Percentiles rank a stretch among this genome's conserved stretches.
Conservation (phyloP, 2,797 vertebrate genomes). For the Pseudochromis fuscus region DNA sequence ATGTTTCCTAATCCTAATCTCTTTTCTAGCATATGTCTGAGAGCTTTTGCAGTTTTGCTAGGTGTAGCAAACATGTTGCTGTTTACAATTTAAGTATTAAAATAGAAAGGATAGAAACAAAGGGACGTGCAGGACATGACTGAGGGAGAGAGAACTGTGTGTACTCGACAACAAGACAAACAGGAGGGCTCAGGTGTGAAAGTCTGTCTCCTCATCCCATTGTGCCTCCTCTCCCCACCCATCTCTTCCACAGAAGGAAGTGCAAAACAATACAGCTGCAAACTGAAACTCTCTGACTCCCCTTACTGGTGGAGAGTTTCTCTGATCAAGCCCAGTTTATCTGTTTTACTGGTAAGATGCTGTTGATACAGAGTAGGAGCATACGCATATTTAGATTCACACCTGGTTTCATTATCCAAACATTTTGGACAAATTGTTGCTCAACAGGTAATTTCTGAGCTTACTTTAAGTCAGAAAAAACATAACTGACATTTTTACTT, state of each 20-base stretch:
- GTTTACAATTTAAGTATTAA: not conserved
- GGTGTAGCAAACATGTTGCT: not conserved
- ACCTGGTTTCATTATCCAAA: not conserved
- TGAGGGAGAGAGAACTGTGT: not conserved
- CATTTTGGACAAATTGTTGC: not conserved
- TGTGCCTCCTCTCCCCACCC: not conserved
- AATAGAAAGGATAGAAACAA: not conserved
- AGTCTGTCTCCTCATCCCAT: not conserved
- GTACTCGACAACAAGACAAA: not conserved
- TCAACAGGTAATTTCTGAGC: not conserved
- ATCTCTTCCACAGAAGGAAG: not conserved
- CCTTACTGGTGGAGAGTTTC: not conserved
- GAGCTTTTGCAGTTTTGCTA: not conserved
- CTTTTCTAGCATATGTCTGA: conserved; percentile 33
- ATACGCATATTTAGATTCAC: not conserved
- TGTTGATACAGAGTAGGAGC: no score
- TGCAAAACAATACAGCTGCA: conserved; percentile 5
- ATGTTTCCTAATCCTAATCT: conserved; percentile 59
- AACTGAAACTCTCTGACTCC: not conserved
- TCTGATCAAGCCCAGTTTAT: not conserved
- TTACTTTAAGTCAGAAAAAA: not conserved
- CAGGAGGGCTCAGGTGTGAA: conserved; percentile 14
- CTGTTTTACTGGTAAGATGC: no score
- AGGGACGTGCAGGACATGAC: accelerated
- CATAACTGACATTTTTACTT: not conserved